A percentile compares a stretch with the other conserved stretches of the same genome.
Evolutionary conservation across 2,888 invertebrate genomes (phyloP).

Genomic region (Alentia gelatinosa): DNA sequence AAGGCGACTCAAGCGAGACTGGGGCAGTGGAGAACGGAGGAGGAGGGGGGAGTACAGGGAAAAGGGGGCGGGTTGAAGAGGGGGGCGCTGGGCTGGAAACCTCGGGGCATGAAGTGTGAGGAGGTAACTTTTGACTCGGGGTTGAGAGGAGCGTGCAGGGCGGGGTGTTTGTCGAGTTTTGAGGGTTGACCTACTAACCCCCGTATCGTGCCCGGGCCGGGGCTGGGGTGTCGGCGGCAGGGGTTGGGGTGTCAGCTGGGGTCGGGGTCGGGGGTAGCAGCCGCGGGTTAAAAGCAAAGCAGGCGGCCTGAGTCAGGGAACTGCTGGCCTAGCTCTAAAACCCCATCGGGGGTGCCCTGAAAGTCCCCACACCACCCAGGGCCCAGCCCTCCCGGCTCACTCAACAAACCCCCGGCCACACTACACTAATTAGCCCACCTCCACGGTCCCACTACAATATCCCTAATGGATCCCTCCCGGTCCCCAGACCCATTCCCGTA

Average conservation of each 20-base stretch:
- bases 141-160: neutral
- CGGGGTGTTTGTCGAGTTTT: neutral
- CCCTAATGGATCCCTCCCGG: constrained; percentile 21
- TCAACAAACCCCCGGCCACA: neutral
- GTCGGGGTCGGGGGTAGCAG: no score
- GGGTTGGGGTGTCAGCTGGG: neutral
- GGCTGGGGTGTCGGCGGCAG: neutral
- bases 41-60: neutral
- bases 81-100: no score
- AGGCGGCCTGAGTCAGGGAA: neutral
- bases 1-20: neutral
- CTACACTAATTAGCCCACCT: constrained; percentile 9
- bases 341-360: neutral
- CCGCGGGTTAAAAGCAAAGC: no score
- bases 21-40: neutral
- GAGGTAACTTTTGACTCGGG: no score
- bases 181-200: constrained; percentile 32
- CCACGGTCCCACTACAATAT: constrained; percentile 18
- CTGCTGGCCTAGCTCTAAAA: neutral
- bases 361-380: neutral
- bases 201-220: neutral
- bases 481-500: neutral
- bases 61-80: neutral
- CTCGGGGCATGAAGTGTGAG: neutral
- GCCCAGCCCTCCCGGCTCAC: neutral